phyloP scores from a whole-genome alignment of 2,113 vertebrate genomes.

The Phalacrocorax pelagicus region DNA sequence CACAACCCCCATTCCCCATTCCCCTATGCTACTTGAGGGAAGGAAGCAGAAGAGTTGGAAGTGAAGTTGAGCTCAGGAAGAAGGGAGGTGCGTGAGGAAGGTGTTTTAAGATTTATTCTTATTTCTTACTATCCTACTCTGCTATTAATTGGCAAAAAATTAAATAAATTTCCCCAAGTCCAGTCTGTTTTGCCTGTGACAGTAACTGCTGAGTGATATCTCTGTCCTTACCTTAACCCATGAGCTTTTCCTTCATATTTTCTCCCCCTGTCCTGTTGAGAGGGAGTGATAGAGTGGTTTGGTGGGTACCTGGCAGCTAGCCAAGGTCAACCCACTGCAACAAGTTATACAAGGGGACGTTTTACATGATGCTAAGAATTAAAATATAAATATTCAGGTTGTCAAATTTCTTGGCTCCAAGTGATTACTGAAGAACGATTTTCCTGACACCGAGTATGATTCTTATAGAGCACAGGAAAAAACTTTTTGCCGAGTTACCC shows the following conservation, averaged over 20 bases:
- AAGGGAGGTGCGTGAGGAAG: background rate
- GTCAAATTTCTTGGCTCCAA: background rate
- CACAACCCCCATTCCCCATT: accelerated
- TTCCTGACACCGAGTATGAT: background rate
- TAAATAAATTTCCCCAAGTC: background rate
- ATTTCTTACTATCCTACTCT: background rate
- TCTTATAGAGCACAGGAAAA: background rate
- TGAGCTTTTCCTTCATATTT: background rate
- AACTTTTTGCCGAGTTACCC: background rate
- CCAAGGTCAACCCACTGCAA: background rate
- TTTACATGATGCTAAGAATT: background rate
- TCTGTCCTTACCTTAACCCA: background rate
- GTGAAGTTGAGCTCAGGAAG: background rate
- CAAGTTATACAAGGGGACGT: background rate
- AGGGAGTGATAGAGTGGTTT: background rate
- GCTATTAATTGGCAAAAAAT: background rate
- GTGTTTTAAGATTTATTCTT: background rate
- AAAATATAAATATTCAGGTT: background rate
- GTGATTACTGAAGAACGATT: background rate
- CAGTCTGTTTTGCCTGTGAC: background rate
- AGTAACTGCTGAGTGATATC: background rate
- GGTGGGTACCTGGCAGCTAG: background rate
- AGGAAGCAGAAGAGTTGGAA: background rate
- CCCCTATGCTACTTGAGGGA: background rate
- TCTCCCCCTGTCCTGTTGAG: background rate